Evolutionary conservation across 2,113 vertebrate species (phyloP), one percentile per base, ranked within the genome.

Genomic region (Furnarius figulus): DNA sequence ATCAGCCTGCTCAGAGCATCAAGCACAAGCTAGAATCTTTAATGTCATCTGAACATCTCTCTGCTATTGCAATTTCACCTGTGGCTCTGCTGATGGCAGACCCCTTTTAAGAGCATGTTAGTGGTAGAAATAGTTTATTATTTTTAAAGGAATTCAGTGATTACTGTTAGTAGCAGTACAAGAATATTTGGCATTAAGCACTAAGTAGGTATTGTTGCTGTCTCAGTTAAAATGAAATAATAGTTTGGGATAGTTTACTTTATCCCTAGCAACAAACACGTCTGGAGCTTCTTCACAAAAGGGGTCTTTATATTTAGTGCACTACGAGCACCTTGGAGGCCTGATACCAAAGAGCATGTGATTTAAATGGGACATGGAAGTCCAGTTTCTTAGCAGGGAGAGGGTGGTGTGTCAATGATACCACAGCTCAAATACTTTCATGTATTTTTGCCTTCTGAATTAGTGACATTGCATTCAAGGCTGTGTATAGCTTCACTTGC

Each of bases 1-100:
- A 9, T 10, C 2, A 3, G 22, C 58, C 39, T 0, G 1, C 53
- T 39, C 5, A 0, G 23, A n/a, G 56, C 70, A 27, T 5, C 35
- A 1, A n/a, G 68, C 0, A 1, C 52, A 9, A n/a, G 3, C 59
- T 25, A 6, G 7, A 49, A 14, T 28, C 42, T 49, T 49, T 20
- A 5, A 0, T 59, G 39, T 63, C n/a, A 8, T 15, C 30, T 75
- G 17, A 28, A n/a, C 58, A 28, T 37, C 28, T 78, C 39, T 73
- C 52, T 76, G 49, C 42, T 15, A 0, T 3, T 84, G 17, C 17
- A 18, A 4, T 47, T 67, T 87, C 56, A 56, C 10, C 65, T 27
- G 27, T 63, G 58, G 13, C 31, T 71, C 46, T 85, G 40, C 40
- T 68, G 11, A 16, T 53, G 37, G 25, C 21, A 74, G 46, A 35